Base-by-base conservation (phyloP, 2,113 vertebrate species). In the Chlamydotis undulata region DNA sequence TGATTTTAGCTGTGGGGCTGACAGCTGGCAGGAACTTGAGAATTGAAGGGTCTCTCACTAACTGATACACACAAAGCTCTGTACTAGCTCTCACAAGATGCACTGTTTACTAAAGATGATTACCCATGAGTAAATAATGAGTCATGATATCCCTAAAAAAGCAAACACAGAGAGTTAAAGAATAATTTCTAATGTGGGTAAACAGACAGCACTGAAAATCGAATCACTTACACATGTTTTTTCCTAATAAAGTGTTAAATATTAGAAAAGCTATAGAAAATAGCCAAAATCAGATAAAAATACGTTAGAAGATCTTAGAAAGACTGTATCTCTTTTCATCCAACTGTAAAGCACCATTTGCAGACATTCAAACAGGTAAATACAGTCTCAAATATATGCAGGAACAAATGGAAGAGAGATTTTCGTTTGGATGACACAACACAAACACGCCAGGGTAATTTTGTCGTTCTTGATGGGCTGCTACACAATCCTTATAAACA, bases 51-150 rank as follows among this genome's bases (percentile, higher is more conserved):
- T 92, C 94, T 77, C 82, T 79, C 68, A 82, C 65, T 55, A 76
- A 67, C 47, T 60, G 75, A 93, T 91, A 95, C 91, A 95, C 70
- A 94, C 5, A 9, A 70, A 91, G 84, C 78, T 88, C 94, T 94
- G 75, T 95, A 75, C 77, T 88, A 96, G 94, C 82, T 61, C 92
- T 93, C 89, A 89, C 86, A 96, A 94, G 96, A 96, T 61, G 57
- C 53, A 93, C 68, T 94, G 63, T 96, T 93, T 96, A 91, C 95
- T 90, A 70, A 94, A 70, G 71, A 93, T 82, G 94, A 96, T 94
- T 96, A 94, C 89, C 91, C 93, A 55, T 59, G 19, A 94, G 91
- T 95, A 97, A 97, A 96, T 91, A 96, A 95, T 96, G 91, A 97
- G 81, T 97, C 95, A 97, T 88, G 68, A 75, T 93, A 95, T 14